Evolutionary conservation across 2,797 vertebrate species (phyloP).

Genomic region (Enteromius paludinosus): DNA sequence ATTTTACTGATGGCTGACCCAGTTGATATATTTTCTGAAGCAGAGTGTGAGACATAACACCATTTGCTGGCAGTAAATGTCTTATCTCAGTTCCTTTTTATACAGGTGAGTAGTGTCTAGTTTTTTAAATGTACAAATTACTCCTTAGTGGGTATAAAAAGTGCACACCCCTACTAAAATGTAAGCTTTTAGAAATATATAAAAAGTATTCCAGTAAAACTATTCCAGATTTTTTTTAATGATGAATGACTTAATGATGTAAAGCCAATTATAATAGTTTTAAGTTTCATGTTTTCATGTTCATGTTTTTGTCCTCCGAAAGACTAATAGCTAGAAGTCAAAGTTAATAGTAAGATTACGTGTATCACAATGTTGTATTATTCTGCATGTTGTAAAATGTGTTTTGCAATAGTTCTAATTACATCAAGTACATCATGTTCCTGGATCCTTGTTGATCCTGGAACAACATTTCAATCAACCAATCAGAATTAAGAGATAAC

Average conservation of each 20-base stretch:
- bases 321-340: neutral
- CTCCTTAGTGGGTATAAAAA: neutral
- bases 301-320: neutral
- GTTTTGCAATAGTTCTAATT: neutral
- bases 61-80: conserved; percentile 3
- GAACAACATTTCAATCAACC: no score
- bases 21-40: neutral
- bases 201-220: neutral
- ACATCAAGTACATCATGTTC: neutral
- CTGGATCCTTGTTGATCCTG: no score
- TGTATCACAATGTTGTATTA: neutral
- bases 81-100: neutral
- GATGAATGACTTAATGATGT: neutral
- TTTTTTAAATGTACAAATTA: neutral
- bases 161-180: neutral
- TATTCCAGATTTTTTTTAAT: neutral
- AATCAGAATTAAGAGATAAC: no score
- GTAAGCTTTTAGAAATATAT: neutral
- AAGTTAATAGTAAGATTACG: neutral
- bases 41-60: neutral
- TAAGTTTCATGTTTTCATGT: neutral
- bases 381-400: neutral
- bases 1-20: conserved; percentile 14
- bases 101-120: neutral
- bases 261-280: neutral